Evolutionary conservation across 64 coral and sea anemone genomes (phyloP).

Genomic region (Porites australiensis): DNA sequence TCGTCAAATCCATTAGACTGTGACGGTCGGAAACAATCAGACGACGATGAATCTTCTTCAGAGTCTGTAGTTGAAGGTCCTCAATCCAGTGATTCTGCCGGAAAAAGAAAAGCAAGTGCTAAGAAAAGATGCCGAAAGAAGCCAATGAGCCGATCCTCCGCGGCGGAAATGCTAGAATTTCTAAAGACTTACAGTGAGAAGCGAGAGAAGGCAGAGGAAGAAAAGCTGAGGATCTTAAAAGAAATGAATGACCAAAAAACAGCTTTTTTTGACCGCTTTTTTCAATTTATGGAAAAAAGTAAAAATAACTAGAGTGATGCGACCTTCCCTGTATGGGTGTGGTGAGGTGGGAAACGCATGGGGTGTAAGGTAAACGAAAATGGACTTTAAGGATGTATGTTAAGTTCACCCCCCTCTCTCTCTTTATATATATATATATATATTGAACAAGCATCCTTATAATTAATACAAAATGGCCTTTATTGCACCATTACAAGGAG

Average conservation of each 20-base stretch:
- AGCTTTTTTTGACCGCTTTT: too few species aligned
- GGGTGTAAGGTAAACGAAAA: too few species aligned
- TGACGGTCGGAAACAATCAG: not conserved
- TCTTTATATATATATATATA: too few species aligned
- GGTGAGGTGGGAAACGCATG: too few species aligned
- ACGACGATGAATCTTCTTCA: not conserved
- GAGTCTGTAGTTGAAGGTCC: not conserved
- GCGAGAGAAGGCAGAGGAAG: conserved; percentile 29
- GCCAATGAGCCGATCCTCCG: conserved; percentile 38
- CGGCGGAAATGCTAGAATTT: conserved; percentile 47
- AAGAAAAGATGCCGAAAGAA: conserved; percentile 30
- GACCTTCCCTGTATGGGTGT: too few species aligned
- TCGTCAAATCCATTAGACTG: not conserved
- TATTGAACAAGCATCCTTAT: too few species aligned
- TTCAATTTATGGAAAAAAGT: too few species aligned
- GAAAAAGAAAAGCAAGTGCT: conserved; percentile 14
- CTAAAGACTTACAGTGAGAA: conserved; percentile 25
- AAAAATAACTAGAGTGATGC: too few species aligned
- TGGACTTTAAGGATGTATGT: too few species aligned
- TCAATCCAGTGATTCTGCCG: conserved; percentile 17
- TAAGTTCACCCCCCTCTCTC: too few species aligned
- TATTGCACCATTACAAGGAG: too few species aligned
- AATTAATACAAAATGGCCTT: too few species aligned
- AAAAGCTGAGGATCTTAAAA: conserved; percentile 24
- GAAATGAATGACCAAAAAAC: conserved; percentile 37